Percentiles rank a stretch among this genome's conserved stretches.
phyloP scores from a whole-genome alignment of 2,113 vertebrate species.

The Phaethon lepturus region DNA sequence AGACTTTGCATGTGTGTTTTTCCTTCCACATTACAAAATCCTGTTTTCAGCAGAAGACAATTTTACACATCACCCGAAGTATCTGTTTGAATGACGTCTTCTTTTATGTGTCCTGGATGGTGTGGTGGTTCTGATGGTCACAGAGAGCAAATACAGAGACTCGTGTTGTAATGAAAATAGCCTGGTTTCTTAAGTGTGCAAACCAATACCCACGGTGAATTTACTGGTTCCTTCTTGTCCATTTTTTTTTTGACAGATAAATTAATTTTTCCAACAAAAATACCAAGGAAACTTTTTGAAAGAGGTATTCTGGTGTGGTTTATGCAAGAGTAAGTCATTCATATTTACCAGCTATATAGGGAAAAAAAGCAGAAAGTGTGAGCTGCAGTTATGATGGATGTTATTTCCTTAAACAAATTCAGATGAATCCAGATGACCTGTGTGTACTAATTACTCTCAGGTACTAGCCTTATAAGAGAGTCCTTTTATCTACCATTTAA shows the following conservation, averaged over 20 bases:
- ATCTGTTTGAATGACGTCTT: not conserved
- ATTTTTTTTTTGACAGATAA: not conserved
- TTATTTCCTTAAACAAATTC: not conserved
- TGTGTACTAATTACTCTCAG: not conserved
- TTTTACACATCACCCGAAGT: accelerated
- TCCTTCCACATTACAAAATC: not conserved
- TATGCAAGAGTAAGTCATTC: not conserved
- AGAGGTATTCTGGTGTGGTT: not conserved
- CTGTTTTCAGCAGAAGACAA: not conserved
- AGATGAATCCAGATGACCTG: accelerated
- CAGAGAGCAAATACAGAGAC: not conserved
- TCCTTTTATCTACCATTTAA: not conserved
- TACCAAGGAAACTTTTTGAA: not conserved
- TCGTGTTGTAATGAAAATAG: not conserved
- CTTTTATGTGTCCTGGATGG: not conserved
- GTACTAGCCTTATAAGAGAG: not conserved
- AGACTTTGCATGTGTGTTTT: not conserved
- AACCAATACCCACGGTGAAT: not conserved
- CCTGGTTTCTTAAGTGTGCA: not conserved
- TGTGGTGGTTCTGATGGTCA: not conserved
- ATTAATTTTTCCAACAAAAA: not conserved
- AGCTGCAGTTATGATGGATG: not conserved
- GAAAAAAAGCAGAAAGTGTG: not conserved
- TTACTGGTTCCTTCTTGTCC: not conserved
- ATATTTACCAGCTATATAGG: not conserved